Evolutionary conservation across 2,113 vertebrate genomes (phyloP).

Genomic region (Chlorocebus sabaeus): DNA sequence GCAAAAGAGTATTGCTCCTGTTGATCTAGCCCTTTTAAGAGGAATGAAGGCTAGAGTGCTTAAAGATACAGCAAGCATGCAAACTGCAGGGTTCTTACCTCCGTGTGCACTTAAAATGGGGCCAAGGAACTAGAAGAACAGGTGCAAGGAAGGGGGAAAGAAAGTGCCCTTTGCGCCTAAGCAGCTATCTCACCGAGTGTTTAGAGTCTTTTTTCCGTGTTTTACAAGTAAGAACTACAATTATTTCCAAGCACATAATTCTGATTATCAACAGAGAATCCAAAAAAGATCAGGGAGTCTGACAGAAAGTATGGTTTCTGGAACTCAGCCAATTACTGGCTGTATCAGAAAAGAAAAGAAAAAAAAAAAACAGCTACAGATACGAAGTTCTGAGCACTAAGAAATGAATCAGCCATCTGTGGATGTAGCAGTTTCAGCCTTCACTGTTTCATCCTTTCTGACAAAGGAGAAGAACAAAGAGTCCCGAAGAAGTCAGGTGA

Average conservation of each 20-base stretch:
- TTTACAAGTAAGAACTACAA: conserved; percentile 26
- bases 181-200: not conserved
- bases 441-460: not conserved
- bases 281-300: conserved; percentile 37
- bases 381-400: not conserved
- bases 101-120: rapidly evolving
- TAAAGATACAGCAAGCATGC: rapidly evolving
- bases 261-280: conserved; percentile 25
- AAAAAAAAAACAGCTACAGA: not conserved
- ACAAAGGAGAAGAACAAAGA: not conserved
- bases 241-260: conserved; percentile 1
- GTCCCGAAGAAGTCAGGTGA: not conserved
- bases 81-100: not conserved
- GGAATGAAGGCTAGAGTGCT: no score
- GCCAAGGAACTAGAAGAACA: not conserved
- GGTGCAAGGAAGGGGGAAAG: not conserved
- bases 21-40: not conserved
- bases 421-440: not conserved
- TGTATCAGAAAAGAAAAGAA: not conserved
- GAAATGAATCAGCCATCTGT: not conserved
- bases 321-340: not conserved
- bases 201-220: not conserved
- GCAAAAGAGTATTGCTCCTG: not conserved
- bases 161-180: not conserved
- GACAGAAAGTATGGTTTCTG: not conserved